phyloP scores from a whole-genome alignment of 1,140 invertebrate species.

The Brachionus rotundiformis region DNA sequence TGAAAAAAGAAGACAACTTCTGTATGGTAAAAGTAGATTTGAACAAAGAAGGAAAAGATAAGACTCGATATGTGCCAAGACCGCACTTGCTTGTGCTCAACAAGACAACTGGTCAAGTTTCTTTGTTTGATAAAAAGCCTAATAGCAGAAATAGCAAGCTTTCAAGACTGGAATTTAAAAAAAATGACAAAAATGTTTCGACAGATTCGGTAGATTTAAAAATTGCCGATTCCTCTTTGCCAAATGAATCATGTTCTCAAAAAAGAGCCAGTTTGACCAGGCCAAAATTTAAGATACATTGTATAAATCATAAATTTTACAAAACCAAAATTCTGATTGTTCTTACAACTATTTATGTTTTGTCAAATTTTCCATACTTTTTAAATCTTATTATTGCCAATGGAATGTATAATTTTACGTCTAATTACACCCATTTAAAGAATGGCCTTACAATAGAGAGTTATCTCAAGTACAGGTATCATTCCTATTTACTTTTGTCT shows the following conservation, averaged over 20 bases:
- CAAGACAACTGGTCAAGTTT: slow-evolving; percentile 5
- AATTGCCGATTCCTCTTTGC: neutral
- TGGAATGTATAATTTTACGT: neutral
- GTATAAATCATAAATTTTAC: slow-evolving; percentile 47
- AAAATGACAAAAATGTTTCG: neutral
- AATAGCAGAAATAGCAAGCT: neutral
- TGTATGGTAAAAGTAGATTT: slow-evolving; percentile 18
- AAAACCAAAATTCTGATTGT: slow-evolving; percentile 43
- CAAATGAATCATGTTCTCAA: neutral
- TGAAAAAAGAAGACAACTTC: slow-evolving; percentile 23
- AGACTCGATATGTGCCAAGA: neutral
- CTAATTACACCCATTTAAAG: neutral
- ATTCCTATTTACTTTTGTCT: slow-evolving; percentile 8
- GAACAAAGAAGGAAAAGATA: slow-evolving; percentile 23
- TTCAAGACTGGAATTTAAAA: neutral
- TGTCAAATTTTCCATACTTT: slow-evolving; percentile 40
- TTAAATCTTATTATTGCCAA: neutral
- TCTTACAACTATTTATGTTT: slow-evolving; percentile 14
- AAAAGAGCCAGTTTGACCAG: neutral
- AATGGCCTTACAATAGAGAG: neutral
- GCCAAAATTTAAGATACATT: slow-evolving; percentile 21
- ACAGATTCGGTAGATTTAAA: neutral
- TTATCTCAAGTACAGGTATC: slow-evolving; percentile 4
- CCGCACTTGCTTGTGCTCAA: neutral
- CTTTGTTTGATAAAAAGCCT: neutral